phyloP scores from a whole-genome alignment of 2,797 vertebrate species.

The Novumbra hubbsi region DNA sequence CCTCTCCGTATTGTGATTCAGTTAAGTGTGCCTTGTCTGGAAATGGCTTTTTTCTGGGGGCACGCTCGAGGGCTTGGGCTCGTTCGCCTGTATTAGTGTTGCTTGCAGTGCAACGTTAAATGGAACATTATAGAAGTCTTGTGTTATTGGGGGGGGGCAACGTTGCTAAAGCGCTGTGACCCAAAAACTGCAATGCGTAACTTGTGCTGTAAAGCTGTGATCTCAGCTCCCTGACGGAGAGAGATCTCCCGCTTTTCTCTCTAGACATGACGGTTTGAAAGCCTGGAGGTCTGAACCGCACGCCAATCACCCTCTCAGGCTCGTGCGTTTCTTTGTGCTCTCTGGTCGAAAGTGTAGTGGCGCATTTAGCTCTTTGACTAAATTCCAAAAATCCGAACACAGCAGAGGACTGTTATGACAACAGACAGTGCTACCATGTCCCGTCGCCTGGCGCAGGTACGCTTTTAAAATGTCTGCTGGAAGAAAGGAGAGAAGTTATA shows the following conservation, averaged over 20 bases:
- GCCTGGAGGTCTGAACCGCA: neutral
- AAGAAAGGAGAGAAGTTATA: neutral
- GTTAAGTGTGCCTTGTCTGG: constrained; percentile 59
- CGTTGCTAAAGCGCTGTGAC: constrained; percentile 34
- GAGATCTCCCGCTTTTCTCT: neutral
- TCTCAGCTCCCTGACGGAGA: constrained; percentile 11
- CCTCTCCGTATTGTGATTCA: constrained; percentile 57
- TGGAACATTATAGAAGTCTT: constrained; percentile 9
- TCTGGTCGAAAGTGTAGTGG: neutral
- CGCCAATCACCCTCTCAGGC: neutral
- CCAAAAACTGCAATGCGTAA: constrained; percentile 26
- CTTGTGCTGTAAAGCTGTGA: constrained; percentile 3
- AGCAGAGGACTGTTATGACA: neutral
- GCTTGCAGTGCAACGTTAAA: constrained; percentile 34
- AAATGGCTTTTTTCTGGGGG: constrained; percentile 44
- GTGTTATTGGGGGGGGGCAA: constrained; percentile 31
- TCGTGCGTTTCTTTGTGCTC: neutral
- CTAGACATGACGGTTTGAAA: neutral
- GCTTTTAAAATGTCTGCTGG: neutral
- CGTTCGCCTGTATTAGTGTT: constrained; percentile 25
- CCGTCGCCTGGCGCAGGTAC: neutral
- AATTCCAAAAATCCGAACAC: neutral
- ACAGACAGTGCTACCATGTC: neutral
- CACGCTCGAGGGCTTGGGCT: constrained; percentile 17
- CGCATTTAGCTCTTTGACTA: neutral